A percentile compares a stretch with the other conserved stretches of the same genome.
phyloP scores from a whole-genome alignment of 2,797 vertebrate genomes.

The Xenops minutus region DNA sequence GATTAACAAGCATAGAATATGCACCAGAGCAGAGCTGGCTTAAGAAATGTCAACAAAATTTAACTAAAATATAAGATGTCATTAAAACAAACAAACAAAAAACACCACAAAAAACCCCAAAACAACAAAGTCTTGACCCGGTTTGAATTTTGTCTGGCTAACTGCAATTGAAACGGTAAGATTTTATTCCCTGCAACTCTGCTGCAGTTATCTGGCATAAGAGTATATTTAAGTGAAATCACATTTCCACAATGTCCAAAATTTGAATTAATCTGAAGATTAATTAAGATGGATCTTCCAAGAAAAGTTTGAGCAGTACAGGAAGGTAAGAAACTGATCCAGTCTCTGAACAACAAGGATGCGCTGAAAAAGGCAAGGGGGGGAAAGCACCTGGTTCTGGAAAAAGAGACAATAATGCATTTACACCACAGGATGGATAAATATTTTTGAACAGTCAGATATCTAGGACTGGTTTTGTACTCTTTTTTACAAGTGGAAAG shows the following conservation, averaged over 20 bases:
- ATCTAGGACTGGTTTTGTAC: background rate
- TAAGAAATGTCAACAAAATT: background rate
- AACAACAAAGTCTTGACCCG: background rate
- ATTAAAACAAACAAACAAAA: background rate
- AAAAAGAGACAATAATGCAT: background rate
- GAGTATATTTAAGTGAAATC: background rate
- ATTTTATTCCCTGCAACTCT: background rate
- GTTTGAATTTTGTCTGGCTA: background rate
- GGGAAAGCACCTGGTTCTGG: background rate
- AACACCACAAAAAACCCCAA: background rate
- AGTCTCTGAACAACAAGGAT: background rate
- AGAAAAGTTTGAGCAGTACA: background rate
- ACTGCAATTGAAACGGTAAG: background rate
- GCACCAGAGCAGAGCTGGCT: background rate
- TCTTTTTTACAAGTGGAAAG: background rate
- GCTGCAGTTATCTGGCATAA: background rate
- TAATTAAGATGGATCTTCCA: background rate
- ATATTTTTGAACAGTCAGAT: background rate
- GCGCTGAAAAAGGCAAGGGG: background rate
- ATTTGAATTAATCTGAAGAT: background rate
- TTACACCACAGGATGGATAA: background rate
- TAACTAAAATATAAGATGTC: background rate
- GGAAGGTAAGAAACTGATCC: fast-evolving
- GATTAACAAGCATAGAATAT: background rate
- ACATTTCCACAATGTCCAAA: background rate